Conservation (phyloP, 2,113 vertebrate genomes). For the Corydoras maculifer region DNA sequence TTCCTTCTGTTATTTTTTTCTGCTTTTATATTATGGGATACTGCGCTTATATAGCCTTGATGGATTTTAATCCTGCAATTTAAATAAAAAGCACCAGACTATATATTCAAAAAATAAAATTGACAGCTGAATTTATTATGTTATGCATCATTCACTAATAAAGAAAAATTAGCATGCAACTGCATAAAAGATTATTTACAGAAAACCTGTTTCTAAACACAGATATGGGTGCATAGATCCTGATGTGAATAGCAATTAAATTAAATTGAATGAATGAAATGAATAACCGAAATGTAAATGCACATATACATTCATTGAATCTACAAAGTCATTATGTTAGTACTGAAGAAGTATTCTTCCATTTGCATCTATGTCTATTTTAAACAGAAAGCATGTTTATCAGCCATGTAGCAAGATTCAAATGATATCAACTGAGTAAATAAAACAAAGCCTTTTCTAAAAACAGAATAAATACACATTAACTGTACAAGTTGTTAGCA, state of each 20-base stretch:
- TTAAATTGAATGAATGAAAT: not conserved
- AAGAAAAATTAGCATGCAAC: slow-evolving; percentile 24
- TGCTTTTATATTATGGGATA: too few relatives aligned
- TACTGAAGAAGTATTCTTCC: not conserved
- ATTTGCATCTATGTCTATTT: slow-evolving; percentile 9
- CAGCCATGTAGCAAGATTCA: slow-evolving; percentile 6
- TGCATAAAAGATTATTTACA: slow-evolving; percentile 45
- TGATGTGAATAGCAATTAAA: slow-evolving; percentile 10
- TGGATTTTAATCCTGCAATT: too few relatives aligned
- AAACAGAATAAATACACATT: slow-evolving; percentile 66
- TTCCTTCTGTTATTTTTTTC: too few relatives aligned
- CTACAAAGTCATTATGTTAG: not conserved
- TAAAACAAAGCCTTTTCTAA: slow-evolving; percentile 27
- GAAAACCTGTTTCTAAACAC: slow-evolving; percentile 34
- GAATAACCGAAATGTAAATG: not conserved
- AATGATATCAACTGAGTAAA: slow-evolving; percentile 16
- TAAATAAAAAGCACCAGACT: not conserved
- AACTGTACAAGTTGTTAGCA: slow-evolving; percentile 46
- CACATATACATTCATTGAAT: slow-evolving; percentile 38
- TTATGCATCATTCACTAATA: slow-evolving; percentile 22
- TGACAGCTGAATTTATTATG: slow-evolving; percentile 20
- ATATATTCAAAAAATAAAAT: not conserved
- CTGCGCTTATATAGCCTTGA: too few relatives aligned
- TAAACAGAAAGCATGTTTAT: slow-evolving; percentile 3
- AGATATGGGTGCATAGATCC: slow-evolving; percentile 33